Conservation (phyloP, 1,140 invertebrate species). For the Gryon sp. region DNA sequence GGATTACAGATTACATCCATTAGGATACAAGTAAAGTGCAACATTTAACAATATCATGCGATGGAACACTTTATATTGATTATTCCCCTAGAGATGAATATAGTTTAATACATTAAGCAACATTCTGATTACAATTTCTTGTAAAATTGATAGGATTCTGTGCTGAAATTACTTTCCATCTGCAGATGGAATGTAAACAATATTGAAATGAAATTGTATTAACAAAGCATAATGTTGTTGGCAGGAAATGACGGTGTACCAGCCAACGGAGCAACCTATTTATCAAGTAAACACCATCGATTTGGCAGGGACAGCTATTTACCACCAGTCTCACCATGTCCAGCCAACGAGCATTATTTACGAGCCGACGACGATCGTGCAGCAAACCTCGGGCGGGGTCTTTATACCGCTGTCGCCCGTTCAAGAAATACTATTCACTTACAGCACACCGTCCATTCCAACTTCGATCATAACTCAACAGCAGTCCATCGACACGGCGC, state of each 20-base stretch:
- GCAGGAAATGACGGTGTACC: conserved; percentile 76
- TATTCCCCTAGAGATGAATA: too few species aligned
- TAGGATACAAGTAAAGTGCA: too few species aligned
- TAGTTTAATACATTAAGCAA: too few species aligned
- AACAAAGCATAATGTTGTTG: background rate
- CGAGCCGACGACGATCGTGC: conserved; percentile 69
- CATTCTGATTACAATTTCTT: too few species aligned
- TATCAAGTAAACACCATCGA: conserved; percentile 76
- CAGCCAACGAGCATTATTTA: conserved; percentile 74
- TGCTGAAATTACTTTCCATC: too few species aligned
- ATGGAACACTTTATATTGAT: too few species aligned
- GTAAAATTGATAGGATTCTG: too few species aligned
- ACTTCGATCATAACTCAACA: conserved; percentile 69
- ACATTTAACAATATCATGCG: too few species aligned
- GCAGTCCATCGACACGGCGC: conserved; percentile 68
- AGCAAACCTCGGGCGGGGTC: conserved; percentile 71
- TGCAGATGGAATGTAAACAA: background rate
- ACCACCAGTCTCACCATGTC: conserved; percentile 65
- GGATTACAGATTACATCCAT: too few species aligned
- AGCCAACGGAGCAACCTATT: conserved; percentile 72
- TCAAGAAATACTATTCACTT: conserved; percentile 76
- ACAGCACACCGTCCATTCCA: conserved; percentile 73
- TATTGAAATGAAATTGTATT: background rate
- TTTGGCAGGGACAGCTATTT: conserved; percentile 55
- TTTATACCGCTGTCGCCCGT: conserved; percentile 75